Conservation (phyloP, 2,113 vertebrate genomes). For the Ceyx melanurus region DNA sequence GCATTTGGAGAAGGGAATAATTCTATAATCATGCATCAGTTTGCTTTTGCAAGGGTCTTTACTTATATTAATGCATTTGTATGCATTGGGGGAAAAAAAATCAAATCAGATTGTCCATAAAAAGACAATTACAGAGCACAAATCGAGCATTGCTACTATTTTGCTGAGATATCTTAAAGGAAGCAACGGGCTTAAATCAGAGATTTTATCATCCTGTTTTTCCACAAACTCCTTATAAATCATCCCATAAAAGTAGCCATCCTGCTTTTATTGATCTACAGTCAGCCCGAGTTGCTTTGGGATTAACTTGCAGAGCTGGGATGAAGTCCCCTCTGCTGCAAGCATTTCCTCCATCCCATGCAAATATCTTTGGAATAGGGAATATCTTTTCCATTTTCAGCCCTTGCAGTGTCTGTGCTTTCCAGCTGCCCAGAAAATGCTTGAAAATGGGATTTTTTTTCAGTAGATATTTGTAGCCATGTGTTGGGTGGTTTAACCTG, state of each 20-base stretch:
- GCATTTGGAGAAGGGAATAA: conserved; percentile 19
- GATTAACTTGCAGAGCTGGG: conserved; percentile 51
- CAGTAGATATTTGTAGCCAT: background rate
- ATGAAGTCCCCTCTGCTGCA: background rate
- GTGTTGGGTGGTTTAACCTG: background rate
- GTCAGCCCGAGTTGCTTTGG: conserved; percentile 58
- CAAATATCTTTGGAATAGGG: background rate
- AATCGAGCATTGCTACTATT: conserved; percentile 43
- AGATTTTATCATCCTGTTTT: conserved; percentile 52
- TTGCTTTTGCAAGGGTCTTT: conserved; percentile 53
- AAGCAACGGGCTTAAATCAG: conserved; percentile 17
- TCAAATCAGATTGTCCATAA: conserved; percentile 44
- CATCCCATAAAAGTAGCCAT: conserved; percentile 61
- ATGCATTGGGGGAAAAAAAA: conserved; percentile 33
- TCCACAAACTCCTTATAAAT: conserved; percentile 65
- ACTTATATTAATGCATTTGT: conserved; percentile 55
- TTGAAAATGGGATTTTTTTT: background rate
- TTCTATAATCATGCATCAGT: conserved; percentile 28
- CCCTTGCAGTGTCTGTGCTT: background rate
- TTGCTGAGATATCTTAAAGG: conserved; percentile 49
- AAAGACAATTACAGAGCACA: conserved; percentile 70
- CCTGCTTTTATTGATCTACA: conserved; percentile 63
- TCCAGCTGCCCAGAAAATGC: background rate
- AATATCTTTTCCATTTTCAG: background rate
- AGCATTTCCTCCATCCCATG: background rate